These are phyloP conservation scores for Barbus barbus DNA, from an alignment of 2,113 vertebrate species.

Conservation along the genomic window DNA sequence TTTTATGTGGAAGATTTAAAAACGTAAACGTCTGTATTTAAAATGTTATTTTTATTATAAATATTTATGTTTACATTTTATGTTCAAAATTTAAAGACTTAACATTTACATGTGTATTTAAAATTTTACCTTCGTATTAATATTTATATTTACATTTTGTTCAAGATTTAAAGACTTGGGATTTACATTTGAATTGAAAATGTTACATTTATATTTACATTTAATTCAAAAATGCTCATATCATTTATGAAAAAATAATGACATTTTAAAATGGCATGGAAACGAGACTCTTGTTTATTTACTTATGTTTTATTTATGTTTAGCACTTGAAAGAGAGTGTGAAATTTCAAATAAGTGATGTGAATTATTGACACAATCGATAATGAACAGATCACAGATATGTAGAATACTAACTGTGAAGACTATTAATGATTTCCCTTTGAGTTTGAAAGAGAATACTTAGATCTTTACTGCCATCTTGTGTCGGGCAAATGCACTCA, in stretches of 20 bases:
- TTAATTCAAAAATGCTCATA: not conserved
- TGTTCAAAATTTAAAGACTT: not conserved
- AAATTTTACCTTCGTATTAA: not conserved
- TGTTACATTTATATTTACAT: not conserved
- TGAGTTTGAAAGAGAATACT: not conserved
- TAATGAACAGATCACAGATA: not conserved
- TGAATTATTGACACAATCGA: not conserved
- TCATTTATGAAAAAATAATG: not conserved
- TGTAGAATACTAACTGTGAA: not conserved
- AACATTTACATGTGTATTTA: not conserved
- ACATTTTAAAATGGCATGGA: not conserved
- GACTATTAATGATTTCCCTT: not conserved
- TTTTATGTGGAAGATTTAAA: not conserved
- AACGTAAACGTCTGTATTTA: not conserved
- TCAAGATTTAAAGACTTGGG: not conserved
- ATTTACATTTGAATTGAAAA: not conserved
- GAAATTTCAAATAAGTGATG: not conserved
- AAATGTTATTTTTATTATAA: not conserved
- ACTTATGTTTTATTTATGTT: not conserved
- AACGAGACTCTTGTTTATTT: not conserved
- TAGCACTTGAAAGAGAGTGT: not conserved
- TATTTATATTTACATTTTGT: not conserved
- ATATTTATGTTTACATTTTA: not conserved
- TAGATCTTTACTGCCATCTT: constrained; percentile 28
- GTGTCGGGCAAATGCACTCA: not conserved